Evolutionary conservation across 2,113 vertebrate genomes (phyloP).

Genomic region (Rhineura floridana): DNA sequence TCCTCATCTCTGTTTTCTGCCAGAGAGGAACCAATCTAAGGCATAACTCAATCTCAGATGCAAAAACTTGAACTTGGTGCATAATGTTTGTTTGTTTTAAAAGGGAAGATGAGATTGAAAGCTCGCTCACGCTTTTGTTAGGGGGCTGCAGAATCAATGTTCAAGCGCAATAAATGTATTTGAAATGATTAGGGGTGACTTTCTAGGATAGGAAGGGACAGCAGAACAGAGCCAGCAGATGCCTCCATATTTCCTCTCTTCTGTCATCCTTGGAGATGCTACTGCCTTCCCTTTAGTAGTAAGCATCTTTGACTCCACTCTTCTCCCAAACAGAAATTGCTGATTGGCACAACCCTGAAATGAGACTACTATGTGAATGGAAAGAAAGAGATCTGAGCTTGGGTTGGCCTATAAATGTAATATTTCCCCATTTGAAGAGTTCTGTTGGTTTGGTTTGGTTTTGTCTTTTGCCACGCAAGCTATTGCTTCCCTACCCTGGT

Average conservation of each 20-base stretch:
- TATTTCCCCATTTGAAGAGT: too few species aligned
- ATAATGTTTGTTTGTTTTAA: too few species aligned
- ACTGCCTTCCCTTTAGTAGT: neutral
- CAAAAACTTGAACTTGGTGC: neutral
- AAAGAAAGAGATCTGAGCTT: neutral
- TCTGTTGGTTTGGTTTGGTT: too few species aligned
- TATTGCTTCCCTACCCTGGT: too few species aligned
- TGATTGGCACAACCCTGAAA: neutral
- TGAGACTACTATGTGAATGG: neutral
- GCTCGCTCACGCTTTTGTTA: too few species aligned
- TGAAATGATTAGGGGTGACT: neutral
- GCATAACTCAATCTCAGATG: neutral
- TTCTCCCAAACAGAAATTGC: neutral
- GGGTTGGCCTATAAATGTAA: too few species aligned
- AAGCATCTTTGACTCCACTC: neutral
- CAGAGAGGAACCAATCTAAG: neutral
- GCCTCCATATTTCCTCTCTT: neutral
- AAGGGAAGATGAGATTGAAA: too few species aligned
- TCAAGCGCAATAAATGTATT: neutral
- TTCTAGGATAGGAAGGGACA: neutral
- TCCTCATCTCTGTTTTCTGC: constrained; percentile 11
- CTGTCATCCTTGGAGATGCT: neutral
- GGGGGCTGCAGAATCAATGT: too few species aligned
- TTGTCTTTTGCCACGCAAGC: too few species aligned
- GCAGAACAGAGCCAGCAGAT: neutral